Evolutionary conservation across 2,113 vertebrate genomes (phyloP), one percentile per base, ranked within the genome.

Genomic region (Antidorcas marsupialis): DNA sequence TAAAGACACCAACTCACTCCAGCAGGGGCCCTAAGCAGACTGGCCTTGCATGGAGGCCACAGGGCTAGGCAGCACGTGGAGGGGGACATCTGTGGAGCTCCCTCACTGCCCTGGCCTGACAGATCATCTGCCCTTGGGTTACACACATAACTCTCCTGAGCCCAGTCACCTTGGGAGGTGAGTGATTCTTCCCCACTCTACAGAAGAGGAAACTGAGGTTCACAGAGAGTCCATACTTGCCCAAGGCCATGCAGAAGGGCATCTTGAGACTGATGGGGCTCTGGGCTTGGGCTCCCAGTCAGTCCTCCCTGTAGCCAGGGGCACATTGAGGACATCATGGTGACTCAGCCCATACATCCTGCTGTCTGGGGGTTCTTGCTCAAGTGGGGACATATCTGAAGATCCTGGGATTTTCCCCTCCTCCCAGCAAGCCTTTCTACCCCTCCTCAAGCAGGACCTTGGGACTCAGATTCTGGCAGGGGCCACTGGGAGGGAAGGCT

Each of bases 31-130:
- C 36, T 13, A 12, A 86, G 52, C 7, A 21, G 45, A 33, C 14
- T 3, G 21, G 82, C 81, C 82, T 60, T 19, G 7, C 0, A 0
- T 23, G 82, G 21, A 10, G 21, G 30, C 21, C 8, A 1, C 7
- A 10, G 19, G n/a, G 28, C 23, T 2, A 2, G 0, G 1, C 12
- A 13, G 57, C 52, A 39, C 1, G 2, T 0, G 6, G 25, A 25
- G 3, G 6, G n/a, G 60, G 60, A 30, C 59, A 62, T 62, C 59
- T 9, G 27, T 5, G 7, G 67, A 4, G 2, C 23, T 71, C 12
- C 86, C 50, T 10, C 81, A 16, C 5, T 6, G 33, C 36, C 39
- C 7, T 11, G 28, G 25, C 50, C 59, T 59, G 21, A 47, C 1
- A 6, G 57, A 30, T 39, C 10, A 15, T 55, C 39, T 64, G 67